Percentiles rank a stretch among this genome's conserved stretches.
These are phyloP conservation scores for Caenorhabditis sp. DNA, from an alignment of 2,888 invertebrate species.

Conservation along the genomic window DNA sequence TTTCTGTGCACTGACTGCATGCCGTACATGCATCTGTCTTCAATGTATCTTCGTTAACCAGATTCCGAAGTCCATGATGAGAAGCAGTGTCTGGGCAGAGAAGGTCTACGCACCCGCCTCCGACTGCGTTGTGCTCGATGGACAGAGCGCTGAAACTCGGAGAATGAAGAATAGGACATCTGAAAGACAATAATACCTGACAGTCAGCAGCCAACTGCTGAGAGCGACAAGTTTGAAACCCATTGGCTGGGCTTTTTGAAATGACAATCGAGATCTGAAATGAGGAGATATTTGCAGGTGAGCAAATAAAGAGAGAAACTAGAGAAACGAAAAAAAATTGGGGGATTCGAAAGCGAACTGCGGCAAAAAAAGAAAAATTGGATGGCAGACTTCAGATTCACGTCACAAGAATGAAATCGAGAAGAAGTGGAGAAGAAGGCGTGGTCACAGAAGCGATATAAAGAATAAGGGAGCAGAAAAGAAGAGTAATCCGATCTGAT, in stretches of 20 bases:
- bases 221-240: constrained; percentile 63
- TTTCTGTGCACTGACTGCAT: constrained; percentile 79
- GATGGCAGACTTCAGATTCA: neutral
- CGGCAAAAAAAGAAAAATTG: constrained; percentile 20
- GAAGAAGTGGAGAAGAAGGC: constrained; percentile 23
- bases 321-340: constrained; percentile 16
- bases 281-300: constrained; percentile 45
- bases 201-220: constrained; percentile 56
- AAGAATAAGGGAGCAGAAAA: constrained; percentile 34
- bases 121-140: constrained; percentile 67
- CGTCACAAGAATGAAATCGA: constrained; percentile 44
- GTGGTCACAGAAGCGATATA: constrained; percentile 31
- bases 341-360: constrained; percentile 29
- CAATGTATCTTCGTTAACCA: constrained; percentile 74
- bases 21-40: constrained; percentile 73
- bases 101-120: constrained; percentile 70
- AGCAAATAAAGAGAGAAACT: constrained; percentile 43
- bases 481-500: constrained; percentile 48
- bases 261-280: constrained; percentile 47
- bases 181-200: constrained; percentile 25
- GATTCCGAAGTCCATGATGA: constrained; percentile 66
- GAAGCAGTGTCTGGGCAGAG: constrained; percentile 73
- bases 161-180: neutral
- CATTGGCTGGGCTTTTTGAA: constrained; percentile 47
- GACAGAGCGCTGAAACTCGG: constrained; percentile 63